Evolutionary conservation across 2,113 vertebrate species (phyloP), one percentile per base, ranked within the genome.

Genomic region (Semicossyphus pulcher): DNA sequence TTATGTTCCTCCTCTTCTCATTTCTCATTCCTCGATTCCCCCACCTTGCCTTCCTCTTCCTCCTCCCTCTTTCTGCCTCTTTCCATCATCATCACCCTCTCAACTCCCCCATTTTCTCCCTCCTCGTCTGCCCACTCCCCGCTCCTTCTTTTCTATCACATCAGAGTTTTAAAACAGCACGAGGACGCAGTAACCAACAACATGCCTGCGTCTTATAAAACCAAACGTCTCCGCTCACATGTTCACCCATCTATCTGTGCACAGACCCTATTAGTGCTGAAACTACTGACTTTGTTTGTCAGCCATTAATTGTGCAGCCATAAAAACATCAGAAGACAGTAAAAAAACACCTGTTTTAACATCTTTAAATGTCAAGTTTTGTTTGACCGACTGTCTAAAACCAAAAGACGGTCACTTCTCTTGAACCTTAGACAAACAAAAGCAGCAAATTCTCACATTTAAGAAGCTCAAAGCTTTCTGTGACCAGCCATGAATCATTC

Each of bases 31-130:
- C 48, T 54, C 42, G 64, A 23, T 0, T 72, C 56, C 73, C 52
- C 51, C 49, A 58, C 65, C 57, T 68, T 39, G 32, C 62, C 47
- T 26, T 77, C 56, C 26, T 2, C 5, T 16, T 61, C 41, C 29
- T 64, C 63, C 63, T 58, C 48, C 78, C 25, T 72, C 48, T 34
- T 37, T 54, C 49, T 65, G 65, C 68, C 49, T 72, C 72, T 47
- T 44, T 23, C 34, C 20, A 32, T 66, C 59, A 37, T 14, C 61
- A 12, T 60, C 70, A n/a, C 4, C 57, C 29, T 58, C 67, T 53
- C 34, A 20, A 42, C 15, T 37, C 69, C 36, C 25, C 51, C 26
- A 36, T 12, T 60, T 52, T 58, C 41, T 65, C 41, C 44, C 57
- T 26, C 72, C 20, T 47, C 54, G 21, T 2, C 63, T 48, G 34